Conservation (phyloP, 2,888 invertebrate genomes). For the Agonopterix heracliana region DNA sequence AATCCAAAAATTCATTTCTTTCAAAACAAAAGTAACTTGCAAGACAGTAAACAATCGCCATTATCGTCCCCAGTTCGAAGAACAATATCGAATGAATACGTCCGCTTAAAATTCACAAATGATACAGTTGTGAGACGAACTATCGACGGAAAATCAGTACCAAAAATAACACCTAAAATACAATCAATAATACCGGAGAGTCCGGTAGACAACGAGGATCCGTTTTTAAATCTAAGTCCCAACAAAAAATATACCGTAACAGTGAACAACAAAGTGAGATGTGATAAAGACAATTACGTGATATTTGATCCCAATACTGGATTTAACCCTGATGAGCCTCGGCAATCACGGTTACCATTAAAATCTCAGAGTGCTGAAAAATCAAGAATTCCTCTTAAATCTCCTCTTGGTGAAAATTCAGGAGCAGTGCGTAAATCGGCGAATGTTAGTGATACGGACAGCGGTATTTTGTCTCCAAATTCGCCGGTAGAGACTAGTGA, state of each 20-base stretch:
- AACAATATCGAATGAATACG: constrained; percentile 72
- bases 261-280: constrained; percentile 67
- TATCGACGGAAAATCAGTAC: constrained; percentile 63
- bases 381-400: constrained; percentile 52
- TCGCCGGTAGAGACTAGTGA: constrained; percentile 75
- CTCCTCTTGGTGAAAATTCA: constrained; percentile 50
- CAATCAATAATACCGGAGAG: constrained; percentile 73
- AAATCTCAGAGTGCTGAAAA: constrained; percentile 49
- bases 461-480: constrained; percentile 79
- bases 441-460: constrained; percentile 78
- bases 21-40: constrained; percentile 46
- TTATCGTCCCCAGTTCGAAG: constrained; percentile 58
- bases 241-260: constrained; percentile 74
- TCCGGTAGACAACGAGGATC: constrained; percentile 67
- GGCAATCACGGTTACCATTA: constrained; percentile 41
- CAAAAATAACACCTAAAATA: constrained; percentile 68
- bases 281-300: constrained; percentile 72
- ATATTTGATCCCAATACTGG: constrained; percentile 69
- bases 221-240: constrained; percentile 65
- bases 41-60: constrained; percentile 50
- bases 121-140: constrained; percentile 63
- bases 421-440: constrained; percentile 48
- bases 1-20: constrained; percentile 65
- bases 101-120: constrained; percentile 61
- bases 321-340: constrained; percentile 50